These are phyloP conservation scores for Lota lota DNA, from an alignment of 2,113 vertebrate species.

Conservation along the genomic window DNA sequence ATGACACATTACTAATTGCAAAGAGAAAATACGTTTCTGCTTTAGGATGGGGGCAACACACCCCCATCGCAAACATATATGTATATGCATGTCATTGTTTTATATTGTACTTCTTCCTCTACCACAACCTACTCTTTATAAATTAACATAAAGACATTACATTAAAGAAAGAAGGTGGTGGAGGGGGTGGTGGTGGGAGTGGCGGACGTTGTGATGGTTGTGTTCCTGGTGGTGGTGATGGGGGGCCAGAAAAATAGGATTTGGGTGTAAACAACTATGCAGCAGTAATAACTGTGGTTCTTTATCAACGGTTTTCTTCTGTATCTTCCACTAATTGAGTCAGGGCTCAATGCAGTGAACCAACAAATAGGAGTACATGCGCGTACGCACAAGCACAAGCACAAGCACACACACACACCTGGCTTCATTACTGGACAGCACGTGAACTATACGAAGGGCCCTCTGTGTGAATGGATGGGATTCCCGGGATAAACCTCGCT, in stretches of 20 bases:
- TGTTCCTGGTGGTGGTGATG: neutral
- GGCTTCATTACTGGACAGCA: conserved; percentile 60
- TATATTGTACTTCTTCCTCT: neutral
- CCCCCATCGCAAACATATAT: neutral
- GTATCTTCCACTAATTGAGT: conserved; percentile 46
- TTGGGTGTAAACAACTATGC: neutral
- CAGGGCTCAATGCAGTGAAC: conserved; percentile 1
- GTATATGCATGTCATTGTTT: neutral
- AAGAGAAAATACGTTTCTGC: neutral
- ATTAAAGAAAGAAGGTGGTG: neutral
- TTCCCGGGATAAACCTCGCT: conserved; percentile 55
- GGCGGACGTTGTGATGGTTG: neutral
- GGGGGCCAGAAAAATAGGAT: neutral
- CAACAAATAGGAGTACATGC: conserved; percentile 10
- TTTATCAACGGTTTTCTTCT: conserved; percentile 41
- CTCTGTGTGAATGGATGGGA: conserved; percentile 50
- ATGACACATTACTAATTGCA: neutral
- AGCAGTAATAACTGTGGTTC: neutral
- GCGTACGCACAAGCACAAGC: neutral
- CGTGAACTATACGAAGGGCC: conserved; percentile 47
- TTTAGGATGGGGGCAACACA: neutral
- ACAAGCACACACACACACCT: conserved; percentile 24
- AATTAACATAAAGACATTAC: no score
- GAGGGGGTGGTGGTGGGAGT: neutral
- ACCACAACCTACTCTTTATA: neutral